phyloP scores from a whole-genome alignment of 2,797 vertebrate species.

The Sebastes jordani region DNA sequence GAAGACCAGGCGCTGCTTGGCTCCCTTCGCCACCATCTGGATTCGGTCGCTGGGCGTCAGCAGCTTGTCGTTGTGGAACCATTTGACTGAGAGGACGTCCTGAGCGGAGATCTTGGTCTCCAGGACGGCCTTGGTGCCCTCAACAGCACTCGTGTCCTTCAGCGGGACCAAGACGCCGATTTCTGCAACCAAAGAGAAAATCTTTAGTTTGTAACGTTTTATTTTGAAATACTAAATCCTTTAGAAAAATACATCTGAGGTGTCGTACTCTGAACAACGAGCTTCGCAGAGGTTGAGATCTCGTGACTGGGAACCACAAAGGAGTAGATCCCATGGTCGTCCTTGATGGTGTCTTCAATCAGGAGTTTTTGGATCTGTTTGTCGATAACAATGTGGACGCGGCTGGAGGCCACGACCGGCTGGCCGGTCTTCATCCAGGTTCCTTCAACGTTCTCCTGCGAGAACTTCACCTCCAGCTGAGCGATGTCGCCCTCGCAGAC shows the following conservation, averaged over 20 bases:
- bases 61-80: slow-evolving; percentile 90
- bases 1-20: slow-evolving; percentile 94
- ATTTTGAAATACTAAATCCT: not conserved
- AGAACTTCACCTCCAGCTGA: slow-evolving; percentile 95
- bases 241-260: not conserved
- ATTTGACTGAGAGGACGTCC: slow-evolving; percentile 92
- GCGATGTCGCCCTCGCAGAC: slow-evolving; percentile 98
- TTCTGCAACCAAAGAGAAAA: slow-evolving; percentile 74
- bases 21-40: slow-evolving; percentile 91
- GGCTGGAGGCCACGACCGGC: slow-evolving; percentile 86
- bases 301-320: slow-evolving; percentile 88
- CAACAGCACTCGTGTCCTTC: slow-evolving; percentile 86
- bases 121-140: slow-evolving; percentile 94
- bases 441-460: slow-evolving; percentile 94
- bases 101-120: slow-evolving; percentile 97
- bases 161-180: slow-evolving; percentile 89
- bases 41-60: slow-evolving; percentile 89
- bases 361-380: slow-evolving; percentile 93
- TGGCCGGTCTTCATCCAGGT: slow-evolving; percentile 91
- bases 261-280: slow-evolving; percentile 91
- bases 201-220: not conserved
- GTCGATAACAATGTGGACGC: slow-evolving; percentile 93
- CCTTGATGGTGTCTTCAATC: slow-evolving; percentile 90
- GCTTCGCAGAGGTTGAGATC: slow-evolving; percentile 88
- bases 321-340: slow-evolving; percentile 86